Conservation (phyloP, 2,113 vertebrate genomes). For the Pica pica region DNA sequence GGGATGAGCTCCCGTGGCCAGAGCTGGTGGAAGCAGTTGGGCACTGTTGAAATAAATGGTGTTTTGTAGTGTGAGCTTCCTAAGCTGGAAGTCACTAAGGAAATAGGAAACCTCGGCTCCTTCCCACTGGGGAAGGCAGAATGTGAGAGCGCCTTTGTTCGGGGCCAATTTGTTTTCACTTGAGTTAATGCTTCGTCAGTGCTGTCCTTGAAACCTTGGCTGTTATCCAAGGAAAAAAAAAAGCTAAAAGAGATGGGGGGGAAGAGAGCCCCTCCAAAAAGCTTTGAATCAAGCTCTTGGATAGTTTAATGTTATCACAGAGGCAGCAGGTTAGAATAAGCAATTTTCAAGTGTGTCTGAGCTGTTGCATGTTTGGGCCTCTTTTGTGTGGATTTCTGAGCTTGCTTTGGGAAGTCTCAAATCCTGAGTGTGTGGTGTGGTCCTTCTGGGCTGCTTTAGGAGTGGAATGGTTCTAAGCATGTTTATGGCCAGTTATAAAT, state of each 20-base stretch:
- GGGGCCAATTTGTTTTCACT: conserved; percentile 59
- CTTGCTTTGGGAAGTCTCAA: background rate
- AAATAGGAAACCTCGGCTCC: conserved; percentile 43
- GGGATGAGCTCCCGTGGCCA: background rate
- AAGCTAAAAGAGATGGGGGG: background rate
- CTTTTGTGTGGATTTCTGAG: background rate
- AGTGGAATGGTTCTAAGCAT: background rate
- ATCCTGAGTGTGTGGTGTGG: background rate
- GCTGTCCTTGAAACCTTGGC: conserved; percentile 55
- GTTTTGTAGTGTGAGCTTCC: background rate
- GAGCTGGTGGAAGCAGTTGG: background rate
- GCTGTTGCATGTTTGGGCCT: no score
- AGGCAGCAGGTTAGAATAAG: background rate
- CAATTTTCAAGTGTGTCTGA: background rate
- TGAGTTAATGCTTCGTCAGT: conserved; percentile 48
- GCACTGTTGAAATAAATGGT: background rate
- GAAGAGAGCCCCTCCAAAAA: conserved; percentile 4
- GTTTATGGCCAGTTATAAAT: conserved; percentile 14
- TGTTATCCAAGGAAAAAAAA: background rate
- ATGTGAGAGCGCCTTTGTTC: conserved; percentile 18
- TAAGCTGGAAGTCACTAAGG: background rate
- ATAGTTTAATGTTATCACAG: background rate
- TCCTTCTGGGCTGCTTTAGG: background rate
- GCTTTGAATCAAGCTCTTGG: background rate
- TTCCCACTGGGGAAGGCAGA: background rate